Percentiles rank a stretch among this genome's conserved stretches.
These are phyloP conservation scores for Hydrozoanthus tunicans DNA, from an alignment of 64 coral and sea anemone genomes.

Conservation along the genomic window DNA sequence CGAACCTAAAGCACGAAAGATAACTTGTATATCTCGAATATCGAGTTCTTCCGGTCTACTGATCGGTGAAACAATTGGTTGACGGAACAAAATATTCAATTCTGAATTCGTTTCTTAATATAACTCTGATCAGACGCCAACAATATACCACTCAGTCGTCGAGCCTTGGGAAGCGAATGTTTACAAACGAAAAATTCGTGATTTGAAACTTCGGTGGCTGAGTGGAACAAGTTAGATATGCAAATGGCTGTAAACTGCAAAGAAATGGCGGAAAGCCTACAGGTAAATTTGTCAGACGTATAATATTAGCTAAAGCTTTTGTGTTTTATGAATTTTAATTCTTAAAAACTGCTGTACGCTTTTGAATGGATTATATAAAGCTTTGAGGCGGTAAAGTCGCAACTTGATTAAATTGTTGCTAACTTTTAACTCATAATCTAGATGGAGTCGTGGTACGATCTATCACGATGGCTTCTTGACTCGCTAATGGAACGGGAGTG, in stretches of 20 bases:
- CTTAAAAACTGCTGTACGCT: neutral
- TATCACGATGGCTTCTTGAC: constrained; percentile 85
- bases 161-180: constrained; percentile 3
- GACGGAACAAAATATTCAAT: neutral
- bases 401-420: constrained; percentile 1
- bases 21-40: neutral
- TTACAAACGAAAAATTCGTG: constrained; percentile 10
- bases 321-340: constrained; percentile 18
- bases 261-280: constrained; percentile 9
- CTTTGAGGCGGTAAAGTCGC: neutral
- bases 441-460: constrained; percentile 80
- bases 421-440: constrained; percentile 45
- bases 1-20: neutral
- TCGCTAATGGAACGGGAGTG: constrained; percentile 79
- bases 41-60: neutral
- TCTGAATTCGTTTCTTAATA: neutral
- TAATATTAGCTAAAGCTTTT: constrained; percentile 12
- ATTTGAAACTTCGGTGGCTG: neutral
- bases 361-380: constrained; percentile 5
- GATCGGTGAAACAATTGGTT: neutral
- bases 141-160: neutral
- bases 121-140: constrained; percentile 28
- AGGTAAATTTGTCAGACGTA: constrained; percentile 24
- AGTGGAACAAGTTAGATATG: constrained; percentile 2
- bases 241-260: constrained; percentile 13